Percentiles rank a stretch among this genome's conserved stretches.
Conservation (phyloP, 2,888 invertebrate genomes). For the Gonocerus acuteangulatus region DNA sequence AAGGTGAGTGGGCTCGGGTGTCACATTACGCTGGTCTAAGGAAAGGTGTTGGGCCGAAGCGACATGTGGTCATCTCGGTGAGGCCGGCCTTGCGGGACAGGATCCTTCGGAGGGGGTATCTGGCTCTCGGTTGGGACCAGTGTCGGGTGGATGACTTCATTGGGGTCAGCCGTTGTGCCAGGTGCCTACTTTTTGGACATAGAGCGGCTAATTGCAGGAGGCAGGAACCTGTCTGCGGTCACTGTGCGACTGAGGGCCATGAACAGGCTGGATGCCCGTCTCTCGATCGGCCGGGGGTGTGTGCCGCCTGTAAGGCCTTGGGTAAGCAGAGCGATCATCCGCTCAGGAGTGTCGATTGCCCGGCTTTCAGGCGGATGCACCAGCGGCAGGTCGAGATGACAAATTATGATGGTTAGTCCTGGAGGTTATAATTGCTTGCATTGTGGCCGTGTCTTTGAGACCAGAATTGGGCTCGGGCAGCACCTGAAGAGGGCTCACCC, state of each 20-base stretch:
- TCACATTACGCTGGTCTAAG: neutral
- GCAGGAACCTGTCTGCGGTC: neutral
- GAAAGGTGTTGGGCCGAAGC: neutral
- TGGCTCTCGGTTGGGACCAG: neutral
- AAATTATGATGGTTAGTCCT: neutral
- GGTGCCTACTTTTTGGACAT: neutral
- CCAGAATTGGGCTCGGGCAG: neutral
- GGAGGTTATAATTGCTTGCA: neutral
- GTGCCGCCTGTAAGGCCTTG: neutral
- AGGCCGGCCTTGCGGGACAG: neutral
- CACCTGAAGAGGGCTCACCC: neutral
- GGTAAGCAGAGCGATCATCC: neutral
- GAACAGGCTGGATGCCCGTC: neutral
- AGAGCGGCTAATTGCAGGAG: neutral
- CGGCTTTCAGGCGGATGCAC: neutral
- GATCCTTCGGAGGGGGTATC: neutral
- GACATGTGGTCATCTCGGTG: neutral
- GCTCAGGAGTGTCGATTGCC: neutral
- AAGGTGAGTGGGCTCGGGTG: neutral
- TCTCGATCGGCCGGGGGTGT: neutral
- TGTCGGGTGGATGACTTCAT: constrained; percentile 1
- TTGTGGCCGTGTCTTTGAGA: neutral
- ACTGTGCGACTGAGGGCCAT: neutral
- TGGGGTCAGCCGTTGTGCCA: neutral
- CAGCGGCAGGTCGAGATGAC: neutral